phyloP scores from a whole-genome alignment of 2,797 vertebrate genomes.

The Phrynocephalus vlangalii region DNA sequence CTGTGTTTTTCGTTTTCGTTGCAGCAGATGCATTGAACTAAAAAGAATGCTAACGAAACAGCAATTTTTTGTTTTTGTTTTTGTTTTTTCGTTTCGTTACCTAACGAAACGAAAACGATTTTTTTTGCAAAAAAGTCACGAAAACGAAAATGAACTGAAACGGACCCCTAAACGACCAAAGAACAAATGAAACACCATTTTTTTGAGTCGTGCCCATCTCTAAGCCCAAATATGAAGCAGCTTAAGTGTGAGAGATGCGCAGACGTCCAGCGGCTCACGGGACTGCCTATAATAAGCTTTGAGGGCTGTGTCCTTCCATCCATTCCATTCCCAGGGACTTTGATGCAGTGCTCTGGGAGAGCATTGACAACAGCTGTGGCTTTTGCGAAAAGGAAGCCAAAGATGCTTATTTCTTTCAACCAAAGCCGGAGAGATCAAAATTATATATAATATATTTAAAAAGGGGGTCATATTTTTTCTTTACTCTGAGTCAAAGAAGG shows the following conservation, averaged over 20 bases:
- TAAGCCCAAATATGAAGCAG: constrained; percentile 9
- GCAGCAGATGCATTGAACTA: no score
- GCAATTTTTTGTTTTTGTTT: no score
- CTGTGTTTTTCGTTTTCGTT: no score
- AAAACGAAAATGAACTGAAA: no score
- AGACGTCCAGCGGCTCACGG: constrained; percentile 26
- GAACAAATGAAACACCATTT: no score
- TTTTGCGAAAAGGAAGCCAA: background rate
- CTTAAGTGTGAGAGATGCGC: constrained; percentile 15
- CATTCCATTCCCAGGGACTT: background rate
- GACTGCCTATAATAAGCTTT: background rate
- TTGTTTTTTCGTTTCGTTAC: no score
- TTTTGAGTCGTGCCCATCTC: no score
- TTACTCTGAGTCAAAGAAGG: background rate
- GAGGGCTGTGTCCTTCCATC: background rate
- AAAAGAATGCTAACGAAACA: no score
- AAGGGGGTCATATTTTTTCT: background rate
- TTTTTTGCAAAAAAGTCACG: no score
- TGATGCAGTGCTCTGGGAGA: background rate
- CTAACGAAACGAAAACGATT: no score
- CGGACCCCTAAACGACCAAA: no score
- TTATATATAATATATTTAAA: background rate
- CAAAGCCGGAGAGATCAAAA: background rate
- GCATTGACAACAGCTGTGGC: background rate
- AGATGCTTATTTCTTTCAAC: background rate